Evolutionary conservation across 2,113 vertebrate genomes (phyloP).

Genomic region (Petrocephalus zakoni): DNA sequence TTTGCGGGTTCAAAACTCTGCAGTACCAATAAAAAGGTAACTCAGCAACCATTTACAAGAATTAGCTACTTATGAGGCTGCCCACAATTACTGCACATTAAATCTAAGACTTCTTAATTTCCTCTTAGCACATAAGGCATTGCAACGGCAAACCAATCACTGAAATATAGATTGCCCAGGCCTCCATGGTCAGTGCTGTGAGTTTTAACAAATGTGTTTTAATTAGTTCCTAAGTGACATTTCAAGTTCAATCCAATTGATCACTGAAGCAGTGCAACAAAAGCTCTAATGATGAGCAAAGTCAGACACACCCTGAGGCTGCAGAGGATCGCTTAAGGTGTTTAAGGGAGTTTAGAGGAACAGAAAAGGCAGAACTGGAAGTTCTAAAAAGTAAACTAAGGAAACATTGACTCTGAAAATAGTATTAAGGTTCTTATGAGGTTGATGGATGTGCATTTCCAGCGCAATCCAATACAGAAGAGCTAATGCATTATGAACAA

Average conservation of each 20-base stretch:
- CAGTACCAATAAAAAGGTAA: neutral
- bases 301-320: neutral
- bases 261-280: no score
- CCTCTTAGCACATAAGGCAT: neutral
- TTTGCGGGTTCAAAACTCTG: neutral
- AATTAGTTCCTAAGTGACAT: neutral
- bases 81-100: neutral
- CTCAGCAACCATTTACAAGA: neutral
- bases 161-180: neutral
- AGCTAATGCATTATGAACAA: neutral
- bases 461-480: neutral
- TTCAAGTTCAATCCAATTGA: neutral
- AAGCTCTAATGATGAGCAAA: neutral
- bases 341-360: neutral
- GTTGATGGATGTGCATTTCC: neutral
- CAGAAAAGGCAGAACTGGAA: neutral
- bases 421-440: neutral
- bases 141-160: neutral
- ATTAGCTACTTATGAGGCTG: neutral
- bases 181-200: neutral
- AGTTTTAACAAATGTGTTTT: neutral
- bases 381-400: neutral
- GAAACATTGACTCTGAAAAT: neutral
- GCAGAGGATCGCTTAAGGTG: neutral
- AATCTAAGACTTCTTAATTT: neutral